Evolutionary conservation across 2,113 vertebrate species (phyloP).

Genomic region (Onychostoma macrolepis): DNA sequence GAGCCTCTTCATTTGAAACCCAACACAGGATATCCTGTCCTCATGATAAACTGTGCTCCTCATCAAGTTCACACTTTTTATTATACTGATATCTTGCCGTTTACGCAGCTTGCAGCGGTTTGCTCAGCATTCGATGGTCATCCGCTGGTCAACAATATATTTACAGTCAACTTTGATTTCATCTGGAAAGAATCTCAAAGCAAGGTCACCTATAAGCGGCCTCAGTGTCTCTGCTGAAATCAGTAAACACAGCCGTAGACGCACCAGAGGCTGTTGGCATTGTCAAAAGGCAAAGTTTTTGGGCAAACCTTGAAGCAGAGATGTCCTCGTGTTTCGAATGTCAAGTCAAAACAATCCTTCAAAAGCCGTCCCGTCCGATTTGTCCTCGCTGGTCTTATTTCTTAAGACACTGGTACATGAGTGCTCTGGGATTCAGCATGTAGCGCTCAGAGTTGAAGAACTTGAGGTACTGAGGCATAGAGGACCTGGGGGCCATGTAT

Average conservation of each 20-base stretch:
- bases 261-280: conserved; percentile 20
- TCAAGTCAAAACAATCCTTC: not conserved
- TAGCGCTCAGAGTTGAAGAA: conserved; percentile 79
- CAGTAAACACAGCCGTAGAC: conserved; percentile 15
- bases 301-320: conserved; percentile 28
- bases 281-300: conserved; percentile 35
- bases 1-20: conserved; percentile 23
- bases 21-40: conserved; percentile 14
- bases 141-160: conserved; percentile 50
- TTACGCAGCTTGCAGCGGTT: not conserved
- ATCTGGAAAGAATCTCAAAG: conserved; percentile 33
- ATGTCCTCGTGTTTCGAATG: conserved; percentile 14
- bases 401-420: conserved; percentile 84
- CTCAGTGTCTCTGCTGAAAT: conserved; percentile 20
- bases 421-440: conserved; percentile 76
- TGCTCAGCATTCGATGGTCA: conserved; percentile 25
- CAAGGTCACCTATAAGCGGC: conserved; percentile 25
- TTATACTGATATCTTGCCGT: conserved; percentile 23
- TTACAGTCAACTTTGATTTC: conserved; percentile 49
- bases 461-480: conserved; percentile 81
- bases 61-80: not conserved
- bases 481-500: conserved; percentile 72
- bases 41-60: conserved; percentile 14
- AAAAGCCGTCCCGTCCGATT: conserved; percentile 2
- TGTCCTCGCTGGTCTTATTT: conserved; percentile 65